phyloP scores from a whole-genome alignment of 2,888 invertebrate species.

The Vesta saturnalis region DNA sequence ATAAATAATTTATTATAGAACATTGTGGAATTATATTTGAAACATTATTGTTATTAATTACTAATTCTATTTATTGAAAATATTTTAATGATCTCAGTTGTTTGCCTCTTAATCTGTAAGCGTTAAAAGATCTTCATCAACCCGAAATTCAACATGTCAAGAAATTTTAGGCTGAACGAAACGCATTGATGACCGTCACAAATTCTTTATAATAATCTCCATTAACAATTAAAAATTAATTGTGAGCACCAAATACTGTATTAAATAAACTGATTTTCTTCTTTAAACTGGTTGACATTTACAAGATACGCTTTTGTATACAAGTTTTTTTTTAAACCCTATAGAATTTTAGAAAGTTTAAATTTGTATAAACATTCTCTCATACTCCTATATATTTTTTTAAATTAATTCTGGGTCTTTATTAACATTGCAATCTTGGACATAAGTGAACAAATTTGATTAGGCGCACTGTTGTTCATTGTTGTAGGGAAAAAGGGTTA shows the following conservation, averaged over 20 bases:
- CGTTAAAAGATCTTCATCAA: background rate
- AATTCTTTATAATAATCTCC: slow-evolving; percentile 1
- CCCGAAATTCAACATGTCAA: slow-evolving; percentile 6
- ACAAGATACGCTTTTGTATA: background rate
- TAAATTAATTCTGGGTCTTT: background rate
- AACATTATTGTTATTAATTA: too few species aligned
- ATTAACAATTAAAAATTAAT: slow-evolving; percentile 8
- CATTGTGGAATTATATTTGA: too few species aligned
- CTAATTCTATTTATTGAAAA: background rate
- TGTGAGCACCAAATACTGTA: background rate
- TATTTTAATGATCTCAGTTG: too few species aligned
- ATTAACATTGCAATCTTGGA: background rate
- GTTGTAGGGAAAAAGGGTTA: slow-evolving; percentile 22
- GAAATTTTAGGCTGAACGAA: background rate
- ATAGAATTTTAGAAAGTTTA: background rate
- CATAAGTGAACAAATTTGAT: background rate
- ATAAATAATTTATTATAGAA: too few species aligned
- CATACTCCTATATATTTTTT: background rate
- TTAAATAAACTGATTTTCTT: background rate
- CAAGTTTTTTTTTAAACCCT: background rate
- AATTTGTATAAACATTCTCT: background rate
- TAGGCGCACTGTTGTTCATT: background rate
- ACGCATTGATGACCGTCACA: slow-evolving; percentile 7
- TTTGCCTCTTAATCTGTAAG: background rate
- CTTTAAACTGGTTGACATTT: background rate